A percentile compares a stretch with the other conserved stretches of the same genome.
phyloP scores from a whole-genome alignment of 2,797 vertebrate species.

The Sternotherus odoratus region DNA sequence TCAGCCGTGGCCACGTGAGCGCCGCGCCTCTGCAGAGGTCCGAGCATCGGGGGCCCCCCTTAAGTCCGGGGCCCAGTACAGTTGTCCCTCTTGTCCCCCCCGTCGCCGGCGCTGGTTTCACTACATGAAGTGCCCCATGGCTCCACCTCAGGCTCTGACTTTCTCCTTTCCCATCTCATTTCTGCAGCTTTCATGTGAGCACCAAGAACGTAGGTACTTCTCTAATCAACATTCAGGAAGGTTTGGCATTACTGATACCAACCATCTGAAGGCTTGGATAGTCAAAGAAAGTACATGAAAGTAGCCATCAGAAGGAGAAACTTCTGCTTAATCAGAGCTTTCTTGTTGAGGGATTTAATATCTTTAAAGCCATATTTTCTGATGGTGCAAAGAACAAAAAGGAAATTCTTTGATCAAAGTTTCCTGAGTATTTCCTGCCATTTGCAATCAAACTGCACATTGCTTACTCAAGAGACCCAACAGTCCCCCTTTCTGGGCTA shows the following conservation, averaged over 20 bases:
- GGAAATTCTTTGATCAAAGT: background rate
- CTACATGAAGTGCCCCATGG: background rate
- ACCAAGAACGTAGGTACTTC: background rate
- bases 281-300: background rate
- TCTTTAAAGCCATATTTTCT: conserved; percentile 12
- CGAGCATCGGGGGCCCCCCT: too few relatives aligned
- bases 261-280: background rate
- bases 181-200: background rate
- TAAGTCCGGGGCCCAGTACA: too few relatives aligned
- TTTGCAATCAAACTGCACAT: background rate
- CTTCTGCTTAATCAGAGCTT: background rate
- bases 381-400: background rate
- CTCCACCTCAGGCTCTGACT: background rate
- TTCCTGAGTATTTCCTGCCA: background rate
- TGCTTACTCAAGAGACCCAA: background rate
- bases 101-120: too few relatives aligned
- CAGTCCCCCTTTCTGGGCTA: background rate
- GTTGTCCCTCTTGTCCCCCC: too few relatives aligned
- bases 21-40: too few relatives aligned
- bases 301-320: background rate
- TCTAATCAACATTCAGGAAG: background rate
- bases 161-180: background rate
- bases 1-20: too few relatives aligned
- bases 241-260: background rate
- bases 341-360: fast-evolving